Percentiles rank a stretch among this genome's conserved stretches.
Conservation (phyloP, 92 coral and sea anemone genomes). For the Epizoanthus fatuus region DNA sequence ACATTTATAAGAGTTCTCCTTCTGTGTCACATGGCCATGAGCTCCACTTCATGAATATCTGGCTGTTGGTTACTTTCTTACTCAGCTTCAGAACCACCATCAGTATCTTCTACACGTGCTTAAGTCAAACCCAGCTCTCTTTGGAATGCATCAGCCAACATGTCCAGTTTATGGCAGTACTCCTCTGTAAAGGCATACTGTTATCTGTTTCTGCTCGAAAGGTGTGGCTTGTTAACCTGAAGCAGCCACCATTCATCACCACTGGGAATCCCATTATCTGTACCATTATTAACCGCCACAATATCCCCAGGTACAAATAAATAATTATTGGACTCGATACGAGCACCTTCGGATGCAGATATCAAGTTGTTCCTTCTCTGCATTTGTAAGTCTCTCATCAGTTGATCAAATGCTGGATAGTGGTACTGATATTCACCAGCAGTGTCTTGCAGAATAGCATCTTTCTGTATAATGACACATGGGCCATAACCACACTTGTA, state of each 20-base stretch:
- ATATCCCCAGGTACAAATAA: constrained; percentile 73
- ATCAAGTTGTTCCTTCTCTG: constrained; percentile 36
- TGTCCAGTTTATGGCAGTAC: constrained; percentile 56
- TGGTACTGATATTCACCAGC: neutral
- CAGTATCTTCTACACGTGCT: constrained; percentile 14
- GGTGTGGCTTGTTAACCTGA: constrained; percentile 67
- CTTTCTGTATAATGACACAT: constrained; percentile 68
- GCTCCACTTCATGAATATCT: constrained; percentile 66
- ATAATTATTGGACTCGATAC: constrained; percentile 47
- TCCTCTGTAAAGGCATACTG: constrained; percentile 60
- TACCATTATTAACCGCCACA: constrained; percentile 72
- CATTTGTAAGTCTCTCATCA: constrained; percentile 56
- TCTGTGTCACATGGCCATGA: constrained; percentile 52
- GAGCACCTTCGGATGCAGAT: constrained; percentile 26
- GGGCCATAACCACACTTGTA: constrained; percentile 85
- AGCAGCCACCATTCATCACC: constrained; percentile 83
- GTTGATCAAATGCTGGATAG: constrained; percentile 66
- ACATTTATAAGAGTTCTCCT: constrained; percentile 54
- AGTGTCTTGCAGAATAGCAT: constrained; percentile 48
- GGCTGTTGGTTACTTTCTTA: constrained; percentile 24
- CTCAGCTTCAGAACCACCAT: constrained; percentile 32
- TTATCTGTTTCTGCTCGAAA: constrained; percentile 7
- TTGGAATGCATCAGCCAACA: constrained; percentile 43
- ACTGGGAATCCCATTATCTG: constrained; percentile 64
- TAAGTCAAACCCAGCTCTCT: constrained; percentile 16